Conservation (phyloP, 2,113 vertebrate species). For the Corydoras maculifer region DNA sequence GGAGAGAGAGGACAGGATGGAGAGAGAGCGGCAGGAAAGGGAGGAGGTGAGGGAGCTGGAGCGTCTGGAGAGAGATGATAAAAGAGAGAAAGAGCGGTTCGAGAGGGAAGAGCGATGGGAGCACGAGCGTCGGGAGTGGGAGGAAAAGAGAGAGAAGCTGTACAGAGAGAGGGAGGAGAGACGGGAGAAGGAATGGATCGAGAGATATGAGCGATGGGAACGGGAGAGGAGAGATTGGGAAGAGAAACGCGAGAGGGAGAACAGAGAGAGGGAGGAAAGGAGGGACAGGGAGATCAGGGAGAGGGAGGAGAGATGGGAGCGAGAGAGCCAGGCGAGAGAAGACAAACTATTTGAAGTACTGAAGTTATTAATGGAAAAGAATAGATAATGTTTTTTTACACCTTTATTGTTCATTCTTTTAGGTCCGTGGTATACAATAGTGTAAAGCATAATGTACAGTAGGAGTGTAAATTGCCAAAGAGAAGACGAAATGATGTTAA, state of each 20-base stretch:
- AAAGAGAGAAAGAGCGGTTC: not conserved
- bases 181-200: not conserved
- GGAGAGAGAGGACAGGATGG: not conserved
- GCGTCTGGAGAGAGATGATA: not conserved
- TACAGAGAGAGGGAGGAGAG: constrained; percentile 3
- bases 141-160: not conserved
- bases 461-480: no score
- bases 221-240: not conserved
- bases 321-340: not conserved
- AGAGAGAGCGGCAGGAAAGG: not conserved
- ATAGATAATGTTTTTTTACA: not conserved
- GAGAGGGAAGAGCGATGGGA: not conserved
- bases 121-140: not conserved
- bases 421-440: no score
- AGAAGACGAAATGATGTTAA: no score
- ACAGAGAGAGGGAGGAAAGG: not conserved
- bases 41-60: not conserved
- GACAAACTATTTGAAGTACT: not conserved
- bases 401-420: not conserved
- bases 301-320: not conserved
- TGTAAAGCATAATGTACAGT: no score
- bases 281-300: not conserved
- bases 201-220: not conserved
- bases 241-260: not conserved
- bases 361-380: not conserved